A percentile compares a stretch with the other conserved stretches of the same genome.
These are phyloP conservation scores for Schizopygopsis malacanthus DNA, from an alignment of 2,797 vertebrate species.

Conservation along the genomic window DNA sequence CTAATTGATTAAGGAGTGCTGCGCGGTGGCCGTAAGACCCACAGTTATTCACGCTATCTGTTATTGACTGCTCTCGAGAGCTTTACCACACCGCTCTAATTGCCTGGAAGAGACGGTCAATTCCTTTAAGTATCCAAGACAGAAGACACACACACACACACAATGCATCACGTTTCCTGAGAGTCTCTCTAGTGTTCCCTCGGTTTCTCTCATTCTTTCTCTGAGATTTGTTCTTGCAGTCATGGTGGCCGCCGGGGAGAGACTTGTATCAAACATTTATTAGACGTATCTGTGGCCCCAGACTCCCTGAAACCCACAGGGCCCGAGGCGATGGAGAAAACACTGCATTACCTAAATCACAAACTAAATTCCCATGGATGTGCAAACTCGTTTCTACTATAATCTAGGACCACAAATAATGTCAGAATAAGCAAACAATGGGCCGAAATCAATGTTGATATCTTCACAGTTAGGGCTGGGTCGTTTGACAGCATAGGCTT, in stretches of 20 bases:
- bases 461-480: neutral
- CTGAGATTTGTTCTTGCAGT: slow-evolving; percentile 9
- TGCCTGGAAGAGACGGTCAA: slow-evolving; percentile 42
- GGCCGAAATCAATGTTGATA: neutral
- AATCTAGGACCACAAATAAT: slow-evolving; percentile 6
- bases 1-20: slow-evolving; percentile 51
- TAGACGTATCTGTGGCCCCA: neutral
- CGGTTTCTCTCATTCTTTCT: slow-evolving; percentile 1
- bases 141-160: slow-evolving; percentile 32
- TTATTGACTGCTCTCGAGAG: slow-evolving; percentile 49
- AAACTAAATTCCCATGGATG: slow-evolving; percentile 4
- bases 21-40: slow-evolving; percentile 19
- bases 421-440: neutral
- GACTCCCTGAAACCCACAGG: neutral
- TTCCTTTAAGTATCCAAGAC: slow-evolving; percentile 22
- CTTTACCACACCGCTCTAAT: slow-evolving; percentile 40
- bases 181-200: neutral
- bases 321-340: neutral
- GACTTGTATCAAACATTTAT: slow-evolving; percentile 8
- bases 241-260: neutral
- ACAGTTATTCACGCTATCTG: slow-evolving; percentile 28
- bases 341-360: neutral
- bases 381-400: neutral
- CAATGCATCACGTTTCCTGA: slow-evolving; percentile 4
- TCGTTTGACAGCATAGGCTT: neutral